Percentiles rank a stretch among this genome's conserved stretches.
Evolutionary conservation across 2,797 vertebrate species (phyloP).

Genomic region (Xiphorhynchus erythropygius): DNA sequence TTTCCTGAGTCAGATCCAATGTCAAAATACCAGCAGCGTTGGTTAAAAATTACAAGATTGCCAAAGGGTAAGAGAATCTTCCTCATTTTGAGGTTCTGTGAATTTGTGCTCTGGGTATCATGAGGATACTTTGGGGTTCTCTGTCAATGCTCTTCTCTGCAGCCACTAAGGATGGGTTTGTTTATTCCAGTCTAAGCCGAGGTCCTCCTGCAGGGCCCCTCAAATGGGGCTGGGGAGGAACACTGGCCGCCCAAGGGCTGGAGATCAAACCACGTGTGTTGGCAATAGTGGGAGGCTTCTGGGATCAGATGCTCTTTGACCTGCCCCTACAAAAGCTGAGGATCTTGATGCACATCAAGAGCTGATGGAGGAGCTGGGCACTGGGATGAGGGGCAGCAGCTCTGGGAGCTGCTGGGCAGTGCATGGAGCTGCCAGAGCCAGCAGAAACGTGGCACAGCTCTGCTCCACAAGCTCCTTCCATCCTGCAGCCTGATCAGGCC

Average conservation of each 20-base stretch:
- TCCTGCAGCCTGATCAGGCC: not conserved
- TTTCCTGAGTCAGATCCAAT: not conserved
- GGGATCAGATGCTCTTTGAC: slow-evolving; percentile 1
- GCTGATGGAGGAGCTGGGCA: not conserved
- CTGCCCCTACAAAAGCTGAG: not conserved
- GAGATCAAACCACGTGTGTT: not conserved
- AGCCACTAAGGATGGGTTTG: accelerated
- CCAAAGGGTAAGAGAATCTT: not conserved
- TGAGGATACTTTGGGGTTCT: not conserved
- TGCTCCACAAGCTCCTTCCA: not conserved
- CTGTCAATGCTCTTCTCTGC: not conserved
- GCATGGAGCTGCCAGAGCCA: not conserved
- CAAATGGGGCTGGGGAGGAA: not conserved
- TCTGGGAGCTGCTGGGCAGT: not conserved
- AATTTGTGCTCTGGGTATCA: not conserved
- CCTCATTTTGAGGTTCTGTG: not conserved
- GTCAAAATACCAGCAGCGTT: not conserved
- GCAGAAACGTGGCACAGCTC: not conserved
- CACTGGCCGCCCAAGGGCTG: not conserved
- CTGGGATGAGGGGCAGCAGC: not conserved
- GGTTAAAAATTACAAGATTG: not conserved
- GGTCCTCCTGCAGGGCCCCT: not conserved
- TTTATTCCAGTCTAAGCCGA: not conserved
- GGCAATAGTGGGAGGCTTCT: not conserved
- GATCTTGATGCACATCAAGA: accelerated